Conservation (phyloP, 2,888 invertebrate species). For the Epirrhoe tristata region DNA sequence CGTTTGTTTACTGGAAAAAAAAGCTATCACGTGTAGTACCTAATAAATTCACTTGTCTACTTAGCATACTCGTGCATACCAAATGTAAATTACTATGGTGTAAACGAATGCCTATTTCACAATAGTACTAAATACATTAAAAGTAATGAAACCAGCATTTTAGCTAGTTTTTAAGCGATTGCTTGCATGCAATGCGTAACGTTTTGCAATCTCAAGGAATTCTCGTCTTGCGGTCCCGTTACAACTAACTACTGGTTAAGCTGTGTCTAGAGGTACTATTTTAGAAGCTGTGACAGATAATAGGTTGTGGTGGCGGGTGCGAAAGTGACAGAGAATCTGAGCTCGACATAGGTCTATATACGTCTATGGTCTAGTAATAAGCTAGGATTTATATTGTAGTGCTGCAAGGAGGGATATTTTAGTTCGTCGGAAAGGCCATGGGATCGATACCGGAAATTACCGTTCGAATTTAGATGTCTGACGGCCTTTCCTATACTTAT, state of each 20-base stretch:
- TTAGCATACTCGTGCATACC: constrained; percentile 2
- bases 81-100: constrained; percentile 26
- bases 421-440: too few relatives aligned
- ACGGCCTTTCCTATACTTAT: too few relatives aligned
- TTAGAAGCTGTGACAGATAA: constrained; percentile 9
- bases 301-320: constrained; percentile 15
- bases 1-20: neutral
- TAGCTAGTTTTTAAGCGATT: constrained; percentile 27
- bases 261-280: neutral
- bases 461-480: too few relatives aligned
- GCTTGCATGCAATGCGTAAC: constrained; percentile 18
- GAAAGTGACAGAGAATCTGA: constrained; percentile 36
- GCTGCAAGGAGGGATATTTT: too few relatives aligned
- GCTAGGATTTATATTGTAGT: neutral
- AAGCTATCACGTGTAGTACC: neutral
- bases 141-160: constrained; percentile 23
- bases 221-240: constrained; percentile 26
- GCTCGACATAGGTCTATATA: neutral
- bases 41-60: neutral
- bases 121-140: constrained; percentile 20
- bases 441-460: too few relatives aligned
- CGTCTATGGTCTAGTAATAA: neutral
- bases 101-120: constrained; percentile 19
- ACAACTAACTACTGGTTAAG: constrained; percentile 18
- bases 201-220: constrained; percentile 29